Evolutionary conservation across 2,797 vertebrate species (phyloP).

Genomic region (Channa striata): DNA sequence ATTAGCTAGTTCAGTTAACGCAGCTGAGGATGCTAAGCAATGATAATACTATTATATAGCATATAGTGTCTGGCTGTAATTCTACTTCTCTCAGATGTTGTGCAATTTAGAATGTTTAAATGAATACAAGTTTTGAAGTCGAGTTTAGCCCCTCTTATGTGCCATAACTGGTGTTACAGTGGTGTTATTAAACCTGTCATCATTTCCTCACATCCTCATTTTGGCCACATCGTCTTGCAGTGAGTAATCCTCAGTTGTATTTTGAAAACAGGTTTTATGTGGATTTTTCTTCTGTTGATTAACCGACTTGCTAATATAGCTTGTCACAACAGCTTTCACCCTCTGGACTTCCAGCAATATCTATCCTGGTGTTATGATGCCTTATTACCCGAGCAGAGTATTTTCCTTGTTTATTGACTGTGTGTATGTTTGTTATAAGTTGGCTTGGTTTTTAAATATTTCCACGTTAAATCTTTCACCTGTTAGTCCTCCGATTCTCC

Average conservation of each 20-base stretch:
- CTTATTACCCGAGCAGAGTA: conserved; percentile 39
- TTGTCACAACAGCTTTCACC: conserved; percentile 53
- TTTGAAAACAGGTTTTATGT: conserved; percentile 43
- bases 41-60: too few species aligned
- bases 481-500: conserved; percentile 44
- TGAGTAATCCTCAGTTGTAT: conserved; percentile 41
- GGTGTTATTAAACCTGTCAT: conserved; percentile 43
- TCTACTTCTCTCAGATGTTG: not conserved
- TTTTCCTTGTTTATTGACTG: conserved; percentile 7
- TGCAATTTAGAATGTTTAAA: not conserved
- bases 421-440: conserved; percentile 23
- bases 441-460: conserved; percentile 28
- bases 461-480: conserved; percentile 28
- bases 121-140: conserved; percentile 26
- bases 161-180: too few species aligned
- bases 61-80: conserved; percentile 5
- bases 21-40: too few species aligned
- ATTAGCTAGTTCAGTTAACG: too few species aligned
- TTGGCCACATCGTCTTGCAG: conserved; percentile 38
- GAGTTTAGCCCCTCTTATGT: too few species aligned
- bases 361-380: conserved; percentile 17
- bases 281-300: conserved; percentile 45
- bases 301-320: conserved; percentile 51
- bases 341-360: conserved; percentile 30
- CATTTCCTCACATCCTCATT: conserved; percentile 42